Conservation (phyloP, 2,113 vertebrate species). For the Columbina picui region DNA sequence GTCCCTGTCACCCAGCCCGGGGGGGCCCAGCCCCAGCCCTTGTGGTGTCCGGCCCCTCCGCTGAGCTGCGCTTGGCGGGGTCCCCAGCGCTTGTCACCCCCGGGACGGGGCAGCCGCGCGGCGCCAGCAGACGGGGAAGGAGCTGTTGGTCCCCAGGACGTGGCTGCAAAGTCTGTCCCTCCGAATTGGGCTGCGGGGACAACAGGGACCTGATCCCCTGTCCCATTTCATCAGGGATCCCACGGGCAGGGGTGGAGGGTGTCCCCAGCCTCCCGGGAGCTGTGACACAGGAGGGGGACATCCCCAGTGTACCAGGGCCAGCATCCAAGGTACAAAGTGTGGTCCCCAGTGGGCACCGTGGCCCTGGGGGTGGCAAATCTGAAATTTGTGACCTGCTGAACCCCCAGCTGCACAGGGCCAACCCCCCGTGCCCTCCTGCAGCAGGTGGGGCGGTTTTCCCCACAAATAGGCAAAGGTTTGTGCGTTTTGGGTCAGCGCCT, state of each 20-base stretch:
- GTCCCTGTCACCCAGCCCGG: fast-evolving
- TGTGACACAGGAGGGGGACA: fast-evolving
- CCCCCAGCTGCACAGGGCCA: too few relatives aligned
- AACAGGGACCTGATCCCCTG: fast-evolving
- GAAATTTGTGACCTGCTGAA: not conserved
- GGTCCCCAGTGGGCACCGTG: fast-evolving
- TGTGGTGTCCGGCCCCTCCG: fast-evolving
- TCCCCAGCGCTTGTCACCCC: fast-evolving
- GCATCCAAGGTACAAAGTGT: fast-evolving
- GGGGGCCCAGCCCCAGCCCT: not conserved
- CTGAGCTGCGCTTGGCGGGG: not conserved
- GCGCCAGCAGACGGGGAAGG: not conserved
- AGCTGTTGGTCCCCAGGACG: fast-evolving
- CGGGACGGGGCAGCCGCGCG: fast-evolving
- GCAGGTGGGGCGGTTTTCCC: fast-evolving
- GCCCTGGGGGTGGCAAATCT: too few relatives aligned
- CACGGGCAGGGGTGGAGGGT: not conserved
- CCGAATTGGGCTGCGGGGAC: fast-evolving
- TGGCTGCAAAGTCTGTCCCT: not conserved
- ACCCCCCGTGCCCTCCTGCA: not conserved
- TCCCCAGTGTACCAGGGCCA: not conserved
- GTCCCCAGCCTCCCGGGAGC: too few relatives aligned
- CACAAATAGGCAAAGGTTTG: not conserved
- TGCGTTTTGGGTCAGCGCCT: not conserved
- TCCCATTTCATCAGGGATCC: fast-evolving